These are phyloP conservation scores for Cylindroiulus punctatus DNA, from an alignment of 2,888 invertebrate genomes.

Conservation along the genomic window DNA sequence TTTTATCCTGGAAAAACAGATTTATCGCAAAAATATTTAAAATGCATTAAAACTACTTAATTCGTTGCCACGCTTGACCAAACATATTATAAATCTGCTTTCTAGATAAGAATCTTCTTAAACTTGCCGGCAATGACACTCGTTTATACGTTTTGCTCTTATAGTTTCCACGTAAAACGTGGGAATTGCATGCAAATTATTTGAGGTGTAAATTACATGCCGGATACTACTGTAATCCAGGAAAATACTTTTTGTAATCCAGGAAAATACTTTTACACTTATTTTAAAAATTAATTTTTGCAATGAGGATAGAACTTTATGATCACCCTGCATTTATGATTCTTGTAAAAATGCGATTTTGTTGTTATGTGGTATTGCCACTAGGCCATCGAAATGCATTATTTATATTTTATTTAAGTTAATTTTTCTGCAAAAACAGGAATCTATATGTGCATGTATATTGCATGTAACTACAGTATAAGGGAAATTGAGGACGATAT, in stretches of 20 bases:
- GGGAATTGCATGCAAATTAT: neutral
- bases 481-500: neutral
- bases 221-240: neutral
- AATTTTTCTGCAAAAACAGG: too few species aligned
- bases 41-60: slow-evolving; percentile 37
- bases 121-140: neutral
- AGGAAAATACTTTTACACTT: too few species aligned
- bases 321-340: too few species aligned
- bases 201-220: neutral
- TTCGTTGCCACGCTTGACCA: neutral
- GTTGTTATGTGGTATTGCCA: too few species aligned
- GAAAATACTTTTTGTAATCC: neutral
- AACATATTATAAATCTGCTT: neutral
- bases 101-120: neutral
- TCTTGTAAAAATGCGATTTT: too few species aligned
- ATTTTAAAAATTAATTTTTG: too few species aligned
- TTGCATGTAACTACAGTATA: neutral
- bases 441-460: too few species aligned
- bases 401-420: too few species aligned
- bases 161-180: neutral
- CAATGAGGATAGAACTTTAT: too few species aligned
- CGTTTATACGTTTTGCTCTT: neutral
- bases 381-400: too few species aligned
- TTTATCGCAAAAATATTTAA: slow-evolving; percentile 5
- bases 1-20: slow-evolving; percentile 3